Base-by-base conservation (phyloP, 2,888 invertebrate genomes). In the Cephus pygmeus region DNA sequence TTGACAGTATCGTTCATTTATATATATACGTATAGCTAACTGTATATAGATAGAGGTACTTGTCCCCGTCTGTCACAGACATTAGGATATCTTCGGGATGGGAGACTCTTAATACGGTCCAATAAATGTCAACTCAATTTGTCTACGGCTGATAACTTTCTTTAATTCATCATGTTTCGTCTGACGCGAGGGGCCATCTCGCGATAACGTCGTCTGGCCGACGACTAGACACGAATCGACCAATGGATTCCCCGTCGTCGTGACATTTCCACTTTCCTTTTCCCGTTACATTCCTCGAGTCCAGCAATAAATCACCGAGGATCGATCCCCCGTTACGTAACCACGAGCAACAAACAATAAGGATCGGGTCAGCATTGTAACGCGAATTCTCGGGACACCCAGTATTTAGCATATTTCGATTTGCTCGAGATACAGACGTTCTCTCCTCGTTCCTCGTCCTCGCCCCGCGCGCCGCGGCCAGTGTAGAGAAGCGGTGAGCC, bases 321-420 rank as follows among this genome's bases (percentile, higher is more conserved):
- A 23, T 56, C 23, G 2, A 23, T 56, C 56, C 3, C 3, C 23
- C 9, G 2, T 23, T 9, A 56, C 23, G 2, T 56, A 23, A 0
- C 56, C 9, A 23, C 23, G 9, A 23, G 23, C 23, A 23, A 56
- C 23, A 56, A 56, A 9, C 56, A 56, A 56, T 56, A 56, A 23
- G 56, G 9, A 23, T 56, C 56, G 56, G 6, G 9, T 6, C 1
- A 0, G 56, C 6, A 56, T 23, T 40, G 15, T 15, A 15, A 56
- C 2, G 23, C 56, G 56, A 56, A 56, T 56, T 56, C 56, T 56
- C 56, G 33, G 71, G 31, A 71, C 33, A 71, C 71, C 71, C 30
- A 80, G 82, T 83, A 82, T 81, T 85, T 85, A 85, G 83, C 84
- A 83, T 85, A 85, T 85, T 85, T 85, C 82, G 84, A 85, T 85